Evolutionary conservation across 2,113 vertebrate species (phyloP).

Genomic region (Dendropsophus ebraccatus): DNA sequence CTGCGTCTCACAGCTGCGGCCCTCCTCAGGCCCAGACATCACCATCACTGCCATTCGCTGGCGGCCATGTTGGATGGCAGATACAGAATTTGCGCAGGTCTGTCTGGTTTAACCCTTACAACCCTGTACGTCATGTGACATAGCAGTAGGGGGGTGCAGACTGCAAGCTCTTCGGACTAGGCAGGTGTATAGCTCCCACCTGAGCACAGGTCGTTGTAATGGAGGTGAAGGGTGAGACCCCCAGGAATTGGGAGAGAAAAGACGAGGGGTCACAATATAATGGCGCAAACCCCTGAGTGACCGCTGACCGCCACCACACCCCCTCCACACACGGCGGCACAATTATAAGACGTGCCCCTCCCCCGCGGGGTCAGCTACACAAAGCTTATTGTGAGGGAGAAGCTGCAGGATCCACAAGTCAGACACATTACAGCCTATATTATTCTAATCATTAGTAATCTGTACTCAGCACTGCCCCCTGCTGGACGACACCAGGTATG

Average conservation of each 20-base stretch:
- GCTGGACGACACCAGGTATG: neutral
- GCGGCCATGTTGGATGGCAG: slow-evolving; percentile 42
- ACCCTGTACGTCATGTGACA: neutral
- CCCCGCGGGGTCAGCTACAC: too few species aligned
- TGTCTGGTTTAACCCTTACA: neutral
- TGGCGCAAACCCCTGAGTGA: too few species aligned
- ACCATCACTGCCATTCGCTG: slow-evolving; percentile 1
- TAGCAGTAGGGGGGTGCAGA: neutral
- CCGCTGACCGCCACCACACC: neutral
- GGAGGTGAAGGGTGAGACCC: neutral
- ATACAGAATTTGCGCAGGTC: neutral
- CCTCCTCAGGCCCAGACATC: neutral
- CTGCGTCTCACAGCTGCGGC: slow-evolving; percentile 42
- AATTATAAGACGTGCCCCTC: neutral
- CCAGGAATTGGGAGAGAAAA: neutral
- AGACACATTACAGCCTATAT: neutral
- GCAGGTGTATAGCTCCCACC: neutral
- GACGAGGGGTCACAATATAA: too few species aligned
- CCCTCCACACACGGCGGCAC: neutral
- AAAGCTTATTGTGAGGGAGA: too few species aligned
- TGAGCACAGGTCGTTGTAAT: neutral
- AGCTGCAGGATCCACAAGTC: too few species aligned
- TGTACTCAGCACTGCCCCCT: neutral
- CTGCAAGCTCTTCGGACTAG: neutral
- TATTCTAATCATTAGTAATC: neutral